Evolutionary conservation across 2,888 invertebrate genomes (phyloP).

Genomic region (Mythimna loreyi): DNA sequence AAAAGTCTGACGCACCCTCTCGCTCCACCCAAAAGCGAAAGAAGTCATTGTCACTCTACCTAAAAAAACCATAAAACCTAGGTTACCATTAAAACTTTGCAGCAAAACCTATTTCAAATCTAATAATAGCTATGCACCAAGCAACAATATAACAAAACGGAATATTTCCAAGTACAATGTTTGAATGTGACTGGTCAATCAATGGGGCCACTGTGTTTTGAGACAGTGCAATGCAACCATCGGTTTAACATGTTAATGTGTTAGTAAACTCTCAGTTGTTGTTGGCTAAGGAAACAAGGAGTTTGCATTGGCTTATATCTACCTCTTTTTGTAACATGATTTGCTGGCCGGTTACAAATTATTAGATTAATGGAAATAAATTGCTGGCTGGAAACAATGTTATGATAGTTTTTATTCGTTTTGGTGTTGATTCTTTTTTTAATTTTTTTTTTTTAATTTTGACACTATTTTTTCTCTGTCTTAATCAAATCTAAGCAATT

Average conservation of each 20-base stretch:
- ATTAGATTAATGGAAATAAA: neutral
- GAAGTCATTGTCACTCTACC: too few species aligned
- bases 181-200: slow-evolving; percentile 63
- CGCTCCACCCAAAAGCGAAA: too few species aligned
- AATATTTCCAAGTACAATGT: slow-evolving; percentile 62
- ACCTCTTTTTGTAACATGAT: slow-evolving; percentile 19
- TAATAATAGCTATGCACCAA: slow-evolving; percentile 27
- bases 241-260: slow-evolving; percentile 64
- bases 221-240: slow-evolving; percentile 61
- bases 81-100: neutral
- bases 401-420: neutral
- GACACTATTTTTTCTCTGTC: neutral
- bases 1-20: too few species aligned
- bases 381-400: slow-evolving; percentile 3
- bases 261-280: slow-evolving; percentile 62
- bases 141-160: slow-evolving; percentile 54
- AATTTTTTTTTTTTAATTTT: too few species aligned
- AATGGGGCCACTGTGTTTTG: slow-evolving; percentile 63
- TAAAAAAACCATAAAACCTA: neutral
- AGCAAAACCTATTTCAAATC: slow-evolving; percentile 7
- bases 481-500: neutral
- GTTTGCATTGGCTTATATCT: slow-evolving; percentile 29
- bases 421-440: neutral
- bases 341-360: slow-evolving; percentile 17
- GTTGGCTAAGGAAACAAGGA: slow-evolving; percentile 45